phyloP scores from a whole-genome alignment of 30 jellyfish, hydroid and myxozoan species.

The Aurelia aurita complex sp. Pacific region DNA sequence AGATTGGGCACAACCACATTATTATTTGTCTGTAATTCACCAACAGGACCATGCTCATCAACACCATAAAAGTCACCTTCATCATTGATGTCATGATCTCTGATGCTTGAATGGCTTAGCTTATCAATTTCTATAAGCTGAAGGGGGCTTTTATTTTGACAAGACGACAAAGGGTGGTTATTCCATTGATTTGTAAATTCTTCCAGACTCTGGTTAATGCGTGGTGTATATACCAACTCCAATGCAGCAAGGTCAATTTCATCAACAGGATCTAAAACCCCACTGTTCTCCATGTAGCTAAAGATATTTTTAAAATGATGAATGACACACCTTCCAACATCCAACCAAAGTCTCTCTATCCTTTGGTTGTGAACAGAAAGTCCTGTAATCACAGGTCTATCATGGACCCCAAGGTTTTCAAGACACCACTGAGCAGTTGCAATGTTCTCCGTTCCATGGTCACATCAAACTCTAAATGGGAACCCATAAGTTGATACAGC shows the following conservation, averaged over 20 bases:
- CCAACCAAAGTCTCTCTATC: conserved; percentile 27
- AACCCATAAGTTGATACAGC: conserved; percentile 5
- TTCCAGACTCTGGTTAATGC: conserved; percentile 2
- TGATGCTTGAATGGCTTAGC: conserved; percentile 9
- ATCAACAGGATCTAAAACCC: conserved; percentile 12
- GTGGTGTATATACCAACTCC: neutral
- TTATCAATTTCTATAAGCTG: conserved; percentile 15
- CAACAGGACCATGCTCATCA: conserved; percentile 17
- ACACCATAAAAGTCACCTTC: conserved; percentile 20
- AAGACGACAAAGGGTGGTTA: conserved; percentile 14
- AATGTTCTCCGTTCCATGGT: conserved; percentile 20
- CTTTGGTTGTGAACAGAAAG: conserved; percentile 45
- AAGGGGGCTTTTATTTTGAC: conserved; percentile 11
- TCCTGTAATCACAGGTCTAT: neutral
- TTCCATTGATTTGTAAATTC: conserved; percentile 14
- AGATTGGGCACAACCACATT: conserved; percentile 29
- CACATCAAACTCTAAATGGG: conserved; percentile 18
- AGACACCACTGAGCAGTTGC: conserved; percentile 16
- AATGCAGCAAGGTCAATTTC: neutral
- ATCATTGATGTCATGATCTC: conserved; percentile 12
- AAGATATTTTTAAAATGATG: neutral
- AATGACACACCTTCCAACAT: neutral
- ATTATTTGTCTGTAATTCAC: conserved; percentile 23
- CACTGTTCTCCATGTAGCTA: neutral
- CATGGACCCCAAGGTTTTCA: conserved; percentile 1